A percentile compares a stretch with the other conserved stretches of the same genome.
phyloP scores from a whole-genome alignment of 2,797 vertebrate genomes.

The Trematocara caparti region DNA sequence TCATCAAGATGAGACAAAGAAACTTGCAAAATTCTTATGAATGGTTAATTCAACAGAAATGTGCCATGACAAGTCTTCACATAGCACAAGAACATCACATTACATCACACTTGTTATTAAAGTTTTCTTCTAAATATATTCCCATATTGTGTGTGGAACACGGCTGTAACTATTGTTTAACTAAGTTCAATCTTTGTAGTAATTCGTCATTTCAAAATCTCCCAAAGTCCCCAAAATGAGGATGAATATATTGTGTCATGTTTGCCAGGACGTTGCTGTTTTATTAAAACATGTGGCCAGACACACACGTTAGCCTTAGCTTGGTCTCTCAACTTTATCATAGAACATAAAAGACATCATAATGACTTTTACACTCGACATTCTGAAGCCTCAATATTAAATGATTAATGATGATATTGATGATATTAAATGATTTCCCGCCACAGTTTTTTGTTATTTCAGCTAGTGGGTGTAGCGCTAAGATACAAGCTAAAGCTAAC shows the following conservation, averaged over 20 bases:
- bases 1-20: neutral
- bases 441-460: neutral
- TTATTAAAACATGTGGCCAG: neutral
- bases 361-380: neutral
- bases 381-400: neutral
- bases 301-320: rapidly evolving
- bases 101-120: neutral
- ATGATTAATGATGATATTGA: neutral
- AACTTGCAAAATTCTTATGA: neutral
- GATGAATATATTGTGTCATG: neutral
- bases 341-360: neutral
- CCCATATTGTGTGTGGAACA: neutral
- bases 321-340: neutral
- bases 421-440: neutral
- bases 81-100: neutral
- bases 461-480: neutral
- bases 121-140: neutral
- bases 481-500: neutral
- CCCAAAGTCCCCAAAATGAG: neutral
- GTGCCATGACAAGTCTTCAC: neutral
- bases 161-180: neutral
- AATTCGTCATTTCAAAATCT: neutral
- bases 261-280: neutral
- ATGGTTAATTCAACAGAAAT: neutral
- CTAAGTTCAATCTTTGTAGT: neutral